Conservation (phyloP, 2,888 invertebrate species). For the Megamerina dolium region DNA sequence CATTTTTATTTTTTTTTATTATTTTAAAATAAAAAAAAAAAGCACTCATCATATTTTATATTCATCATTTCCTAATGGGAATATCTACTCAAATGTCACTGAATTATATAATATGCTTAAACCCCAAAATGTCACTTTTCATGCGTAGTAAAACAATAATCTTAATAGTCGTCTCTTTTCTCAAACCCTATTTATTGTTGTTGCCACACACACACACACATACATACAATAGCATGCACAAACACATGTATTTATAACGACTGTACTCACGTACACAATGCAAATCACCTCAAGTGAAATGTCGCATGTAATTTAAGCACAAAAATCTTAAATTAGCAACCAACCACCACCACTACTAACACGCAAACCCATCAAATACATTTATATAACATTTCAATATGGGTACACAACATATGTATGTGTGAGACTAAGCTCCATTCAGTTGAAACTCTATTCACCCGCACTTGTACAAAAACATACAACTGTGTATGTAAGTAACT, state of each 20-base stretch:
- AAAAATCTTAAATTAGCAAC: slow-evolving; percentile 23
- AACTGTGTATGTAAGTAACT: background rate
- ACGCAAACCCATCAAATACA: background rate
- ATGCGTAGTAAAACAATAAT: background rate
- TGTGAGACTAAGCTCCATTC: too few relatives aligned
- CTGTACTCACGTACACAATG: slow-evolving; percentile 2
- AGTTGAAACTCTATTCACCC: too few relatives aligned
- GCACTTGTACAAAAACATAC: too few relatives aligned
- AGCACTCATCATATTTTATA: too few relatives aligned
- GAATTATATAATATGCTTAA: too few relatives aligned
- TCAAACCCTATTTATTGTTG: background rate
- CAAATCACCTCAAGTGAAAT: slow-evolving; percentile 23
- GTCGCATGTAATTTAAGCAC: slow-evolving; percentile 22
- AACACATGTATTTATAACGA: background rate
- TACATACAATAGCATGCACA: too few relatives aligned
- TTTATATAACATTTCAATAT: too few relatives aligned
- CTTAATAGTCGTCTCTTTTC: background rate
- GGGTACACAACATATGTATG: too few relatives aligned
- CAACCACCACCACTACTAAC: background rate
- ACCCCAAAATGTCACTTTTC: background rate
- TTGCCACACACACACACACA: background rate
- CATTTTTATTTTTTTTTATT: too few relatives aligned
- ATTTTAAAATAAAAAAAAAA: too few relatives aligned
- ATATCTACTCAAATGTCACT: too few relatives aligned
- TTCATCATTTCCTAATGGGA: too few relatives aligned